Evolutionary conservation across 2,888 invertebrate species (phyloP), one percentile per base, ranked within the genome.

Genomic region (Hypena proboscidalis): DNA sequence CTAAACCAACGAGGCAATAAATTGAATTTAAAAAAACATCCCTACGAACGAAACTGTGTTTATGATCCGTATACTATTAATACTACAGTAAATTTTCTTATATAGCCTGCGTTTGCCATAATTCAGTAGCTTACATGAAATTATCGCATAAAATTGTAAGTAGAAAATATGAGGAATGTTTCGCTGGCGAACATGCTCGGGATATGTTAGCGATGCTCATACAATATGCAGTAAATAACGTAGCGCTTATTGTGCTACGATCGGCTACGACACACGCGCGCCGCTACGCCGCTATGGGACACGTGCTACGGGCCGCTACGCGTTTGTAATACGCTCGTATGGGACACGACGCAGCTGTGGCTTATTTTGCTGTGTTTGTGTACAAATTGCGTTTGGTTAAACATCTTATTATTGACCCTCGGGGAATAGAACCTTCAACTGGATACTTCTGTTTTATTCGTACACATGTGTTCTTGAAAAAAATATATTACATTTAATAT

Each of bases 171-270:
- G 30, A 25, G 9, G 14, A 13, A 38, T 31, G 42, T 34, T 11
- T 25, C 36, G 35, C 19, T 30, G 38, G 36, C 4, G 23, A 31
- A 38, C 31, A 20, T 23, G 19, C 8, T 22, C 34, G 4, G 60
- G 40, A 48, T 38, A 30, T 32, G 42, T 42, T 32, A 48, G 44
- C 30, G 41, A 41, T 27, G 36, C 58, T 50, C 47, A 43, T 43
- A 45, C 47, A 47, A 60, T 60, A 47, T 60, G 58, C 58, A 60
- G 62, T 60, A 60, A 61, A 60, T 60, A 57, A 61, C 44, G 26
- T 45, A 42, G 57, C 58, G 42, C 41, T 44, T 37, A 57, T 48
- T 59, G 61, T 52, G 39, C 53, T 29, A 5, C 14, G 21, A 17
- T 32, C 26, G n/a, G 49, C 52, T 41, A 46, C 48, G 45, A 14